Percentiles rank a stretch among this genome's conserved stretches.
Conservation (phyloP, 2,113 vertebrate species). For the Acinonyx jubatus region DNA sequence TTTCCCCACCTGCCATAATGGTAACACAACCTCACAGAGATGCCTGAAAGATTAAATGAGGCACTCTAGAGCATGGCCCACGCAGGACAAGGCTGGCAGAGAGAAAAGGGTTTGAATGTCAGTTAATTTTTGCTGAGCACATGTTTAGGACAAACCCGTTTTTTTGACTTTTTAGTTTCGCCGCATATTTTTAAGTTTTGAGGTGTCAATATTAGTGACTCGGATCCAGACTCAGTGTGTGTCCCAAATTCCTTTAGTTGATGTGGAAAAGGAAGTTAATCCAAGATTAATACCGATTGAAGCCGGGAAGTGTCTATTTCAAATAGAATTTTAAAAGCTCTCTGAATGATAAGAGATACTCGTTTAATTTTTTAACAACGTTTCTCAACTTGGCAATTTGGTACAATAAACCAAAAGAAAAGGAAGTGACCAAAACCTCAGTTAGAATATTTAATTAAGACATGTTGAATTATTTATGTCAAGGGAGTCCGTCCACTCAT, state of each 20-base stretch:
- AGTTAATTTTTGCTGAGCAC: neutral
- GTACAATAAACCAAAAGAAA: constrained; percentile 46
- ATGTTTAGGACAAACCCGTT: neutral
- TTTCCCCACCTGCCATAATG: neutral
- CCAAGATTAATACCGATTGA: neutral
- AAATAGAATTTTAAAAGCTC: neutral
- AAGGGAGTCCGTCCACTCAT: constrained; percentile 50
- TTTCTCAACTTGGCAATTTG: neutral
- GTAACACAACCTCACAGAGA: neutral
- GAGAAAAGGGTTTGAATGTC: too few species aligned
- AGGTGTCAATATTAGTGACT: neutral
- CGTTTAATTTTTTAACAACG: neutral
- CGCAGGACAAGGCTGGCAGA: neutral
- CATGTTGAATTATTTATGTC: constrained; percentile 76
- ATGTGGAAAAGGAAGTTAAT: neutral
- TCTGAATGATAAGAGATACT: neutral
- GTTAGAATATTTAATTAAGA: constrained; percentile 76
- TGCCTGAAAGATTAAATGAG: neutral
- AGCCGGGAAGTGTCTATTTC: neutral
- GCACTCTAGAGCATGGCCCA: too few species aligned
- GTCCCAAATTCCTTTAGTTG: too few species aligned
- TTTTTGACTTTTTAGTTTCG: neutral
- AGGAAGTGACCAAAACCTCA: neutral
- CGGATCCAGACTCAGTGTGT: neutral
- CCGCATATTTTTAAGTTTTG: neutral